Evolutionary conservation across 2,113 vertebrate species (phyloP), one percentile per base, ranked within the genome.

Genomic region (Leiothrix lutea): DNA sequence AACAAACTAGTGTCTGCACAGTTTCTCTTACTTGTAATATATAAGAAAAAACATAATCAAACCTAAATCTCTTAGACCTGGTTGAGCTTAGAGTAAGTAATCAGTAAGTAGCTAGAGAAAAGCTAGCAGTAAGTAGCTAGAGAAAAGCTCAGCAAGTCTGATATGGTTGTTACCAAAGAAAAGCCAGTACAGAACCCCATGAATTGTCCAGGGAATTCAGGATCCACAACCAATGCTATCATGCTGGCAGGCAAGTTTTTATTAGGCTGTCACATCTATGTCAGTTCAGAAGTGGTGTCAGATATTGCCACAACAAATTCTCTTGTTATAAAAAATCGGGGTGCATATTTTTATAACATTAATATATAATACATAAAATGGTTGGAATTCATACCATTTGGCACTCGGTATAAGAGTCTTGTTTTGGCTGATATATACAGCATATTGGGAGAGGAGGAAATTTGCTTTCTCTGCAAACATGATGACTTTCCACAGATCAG

Each of bases 401-500:
- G 94, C 90, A 93, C 57, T 93, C 0, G 0, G 56, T 60, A 74
- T 36, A 74, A 71, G 72, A 91, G 82, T 26, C 79, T 95, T 94
- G 82, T 93, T 96, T 96, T 96, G 93, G 88, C 96, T 97, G 92
- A 82, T 94, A 92, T 93, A 86, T 81, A 72, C 72, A 92, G 90
- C 92, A 96, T 97, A 96, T 90, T 92, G 60, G 67, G 75, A 96
- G 80, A 88, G 80, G 75, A 96, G 60, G 67, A 95, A 95, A 96
- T 96, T 92, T 94, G 88, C 93, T 96, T 95, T 96, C 92, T 94
- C 94, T 96, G 90, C 94, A 97, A 96, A 93, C 92, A 96, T 4
- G 93, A 92, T 92, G 95, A 96, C 90, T 96, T 97, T 95, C 92
- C 64, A 78, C 90, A 94, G 96, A 96, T 90, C 88, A 96, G 95